phyloP scores from a whole-genome alignment of 2,888 invertebrate species.

The Hypomecis atomaria region DNA sequence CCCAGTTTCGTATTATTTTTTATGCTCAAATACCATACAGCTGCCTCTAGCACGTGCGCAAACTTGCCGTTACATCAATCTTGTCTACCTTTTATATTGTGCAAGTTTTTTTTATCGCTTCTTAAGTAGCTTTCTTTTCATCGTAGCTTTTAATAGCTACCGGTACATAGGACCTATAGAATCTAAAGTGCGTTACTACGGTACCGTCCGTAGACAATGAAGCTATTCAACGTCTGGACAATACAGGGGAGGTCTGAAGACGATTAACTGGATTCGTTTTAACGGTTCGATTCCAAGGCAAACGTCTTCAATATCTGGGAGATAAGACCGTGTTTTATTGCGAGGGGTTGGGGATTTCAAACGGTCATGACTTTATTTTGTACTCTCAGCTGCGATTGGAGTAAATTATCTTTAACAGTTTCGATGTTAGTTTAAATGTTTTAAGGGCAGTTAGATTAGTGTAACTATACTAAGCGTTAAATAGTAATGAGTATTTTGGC shows the following conservation, averaged over 20 bases:
- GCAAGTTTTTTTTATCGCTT: constrained; percentile 57
- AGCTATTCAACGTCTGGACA: constrained; percentile 74
- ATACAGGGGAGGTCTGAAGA: constrained; percentile 50
- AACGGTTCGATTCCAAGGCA: constrained; percentile 60
- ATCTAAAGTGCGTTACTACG: constrained; percentile 20
- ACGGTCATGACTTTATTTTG: constrained; percentile 40
- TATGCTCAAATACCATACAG: constrained; percentile 53
- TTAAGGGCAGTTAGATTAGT: no score
- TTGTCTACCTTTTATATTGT: constrained; percentile 73
- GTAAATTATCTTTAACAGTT: constrained; percentile 37
- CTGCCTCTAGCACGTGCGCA: constrained; percentile 80
- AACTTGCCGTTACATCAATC: constrained; percentile 81
- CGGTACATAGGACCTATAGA: constrained; percentile 11
- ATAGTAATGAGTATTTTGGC: no score
- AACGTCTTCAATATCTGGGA: constrained; percentile 48
- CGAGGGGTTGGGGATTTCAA: constrained; percentile 38
- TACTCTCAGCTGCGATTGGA: constrained; percentile 28
- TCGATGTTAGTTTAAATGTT: constrained; percentile 8
- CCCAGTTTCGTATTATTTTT: constrained; percentile 41
- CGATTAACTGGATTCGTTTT: constrained; percentile 77
- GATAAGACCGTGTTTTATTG: constrained; percentile 46
- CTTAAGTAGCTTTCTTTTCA: constrained; percentile 34
- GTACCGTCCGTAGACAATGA: constrained; percentile 64
- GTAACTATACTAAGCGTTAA: no score
- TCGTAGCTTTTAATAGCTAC: constrained; percentile 30